Evolutionary conservation across 2,113 vertebrate species (phyloP).

Genomic region (Ictidomys tridecemlineatus): DNA sequence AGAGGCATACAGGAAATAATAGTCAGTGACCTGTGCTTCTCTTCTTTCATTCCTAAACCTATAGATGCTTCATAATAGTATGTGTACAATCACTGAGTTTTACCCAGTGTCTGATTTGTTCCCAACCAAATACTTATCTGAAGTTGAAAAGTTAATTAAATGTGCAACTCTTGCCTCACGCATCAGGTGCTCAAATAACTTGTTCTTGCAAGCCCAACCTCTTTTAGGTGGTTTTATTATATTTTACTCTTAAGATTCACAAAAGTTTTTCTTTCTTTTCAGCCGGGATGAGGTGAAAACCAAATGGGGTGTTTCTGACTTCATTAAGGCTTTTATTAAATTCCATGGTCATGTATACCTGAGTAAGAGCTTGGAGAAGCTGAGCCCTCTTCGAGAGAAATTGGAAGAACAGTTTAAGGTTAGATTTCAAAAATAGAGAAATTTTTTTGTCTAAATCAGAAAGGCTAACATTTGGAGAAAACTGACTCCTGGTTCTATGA

Average conservation of each 20-base stretch:
- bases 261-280: conserved; percentile 76
- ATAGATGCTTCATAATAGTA: neutral
- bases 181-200: neutral
- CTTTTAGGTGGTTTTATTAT: neutral
- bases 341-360: conserved; percentile 99
- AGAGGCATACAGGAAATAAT: neutral
- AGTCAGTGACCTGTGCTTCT: neutral
- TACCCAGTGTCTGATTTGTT: neutral
- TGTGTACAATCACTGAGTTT: neutral
- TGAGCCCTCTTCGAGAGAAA: conserved; percentile 95
- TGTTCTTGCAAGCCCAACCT: conserved; percentile 1
- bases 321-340: conserved; percentile 99
- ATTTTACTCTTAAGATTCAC: conserved; percentile 64
- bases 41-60: neutral
- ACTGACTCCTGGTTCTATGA: conserved; percentile 17
- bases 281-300: conserved; percentile 98
- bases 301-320: conserved; percentile 97
- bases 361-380: conserved; percentile 96
- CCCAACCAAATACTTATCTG: neutral
- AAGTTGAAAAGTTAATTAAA: conserved; percentile 1
- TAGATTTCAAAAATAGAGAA: conserved; percentile 73
- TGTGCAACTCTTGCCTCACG: neutral
- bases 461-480: neutral
- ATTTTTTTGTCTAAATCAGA: conserved; percentile 27
- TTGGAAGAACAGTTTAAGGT: conserved; percentile 99